Conservation (phyloP, 2,888 invertebrate species). For the Eubasilissa splendida region DNA sequence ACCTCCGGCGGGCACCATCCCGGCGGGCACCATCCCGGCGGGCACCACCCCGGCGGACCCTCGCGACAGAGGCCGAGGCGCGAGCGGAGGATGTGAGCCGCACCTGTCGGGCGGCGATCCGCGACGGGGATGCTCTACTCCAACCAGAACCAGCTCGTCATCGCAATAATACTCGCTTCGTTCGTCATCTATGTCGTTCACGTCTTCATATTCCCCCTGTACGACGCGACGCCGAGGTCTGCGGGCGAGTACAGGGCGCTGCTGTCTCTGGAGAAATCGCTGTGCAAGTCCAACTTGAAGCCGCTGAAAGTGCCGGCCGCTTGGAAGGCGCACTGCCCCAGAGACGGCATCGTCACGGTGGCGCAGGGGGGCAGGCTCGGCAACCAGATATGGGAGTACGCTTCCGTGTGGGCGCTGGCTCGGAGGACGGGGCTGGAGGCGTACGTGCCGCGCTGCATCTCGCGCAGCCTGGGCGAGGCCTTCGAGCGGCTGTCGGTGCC, state of each 20-base stretch:
- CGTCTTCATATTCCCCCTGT: constrained; percentile 74
- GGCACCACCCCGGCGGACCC: constrained; percentile 12
- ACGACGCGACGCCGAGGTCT: constrained; percentile 66
- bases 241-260: constrained; percentile 65
- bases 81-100: constrained; percentile 9
- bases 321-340: constrained; percentile 65
- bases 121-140: constrained; percentile 69
- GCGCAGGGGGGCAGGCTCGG: constrained; percentile 67
- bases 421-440: constrained; percentile 68
- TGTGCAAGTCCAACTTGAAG: constrained; percentile 69
- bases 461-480: constrained; percentile 70
- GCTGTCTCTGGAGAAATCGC: constrained; percentile 71
- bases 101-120: constrained; percentile 12
- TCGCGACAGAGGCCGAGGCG: neutral
- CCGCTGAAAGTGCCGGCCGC: constrained; percentile 64
- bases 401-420: constrained; percentile 69
- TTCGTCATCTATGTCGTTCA: constrained; percentile 75
- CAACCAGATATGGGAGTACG: constrained; percentile 72
- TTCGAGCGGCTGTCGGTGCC: constrained; percentile 73
- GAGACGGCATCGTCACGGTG: constrained; percentile 68
- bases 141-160: constrained; percentile 74
- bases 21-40: neutral
- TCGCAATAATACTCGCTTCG: constrained; percentile 73
- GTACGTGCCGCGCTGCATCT: constrained; percentile 69
- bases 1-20: neutral